Evolutionary conservation across 2,888 invertebrate genomes (phyloP), one percentile per base, ranked within the genome.

Genomic region (Steromphala cineraria): DNA sequence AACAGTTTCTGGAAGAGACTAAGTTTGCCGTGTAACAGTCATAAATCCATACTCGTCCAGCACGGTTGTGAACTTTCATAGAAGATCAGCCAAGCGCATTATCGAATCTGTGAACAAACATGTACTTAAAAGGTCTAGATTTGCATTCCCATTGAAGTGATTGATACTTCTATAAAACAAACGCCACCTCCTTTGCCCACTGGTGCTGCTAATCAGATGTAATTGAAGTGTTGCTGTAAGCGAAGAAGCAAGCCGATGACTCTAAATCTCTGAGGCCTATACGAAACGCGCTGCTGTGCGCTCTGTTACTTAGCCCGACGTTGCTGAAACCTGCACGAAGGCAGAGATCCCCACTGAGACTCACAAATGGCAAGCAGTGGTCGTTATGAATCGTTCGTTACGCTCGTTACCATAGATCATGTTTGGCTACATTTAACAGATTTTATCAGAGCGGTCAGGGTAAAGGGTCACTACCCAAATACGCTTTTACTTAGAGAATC

Each of bases 141-240:
- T 71, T 71, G 19, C 40, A 36, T 71, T 31, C 71, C 40, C 28
- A 71, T 71, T 71, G 36, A 36, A 31, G 71, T 71, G 71, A 71
- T 71, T 31, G 71, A 40, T 71, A n/a, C 19, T 36, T 71, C 36
- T 17, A 31, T 71, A 71, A 71, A 71, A 71, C 71, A 71, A 71
- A 71, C 36, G 36, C 40, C 19, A 36, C 36, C 40, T 71, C 31
- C 71, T 71, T 71, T 46, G 62, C 19, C 36, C 40, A 36, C 40
- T 36, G 15, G n/a, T 36, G 36, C 19, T 19, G 17, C 36, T 71
- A 71, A 71, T 71, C 71, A 36, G 71, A 36, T 36, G 36, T 71
- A 40, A 40, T 71, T 71, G 40, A 40, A 71, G 31, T 4, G 71
- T 71, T 31, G 71, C 71, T 71, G 71, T n/a, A 71, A 15, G 31